Percentiles rank a stretch among this genome's conserved stretches.
These are phyloP conservation scores for Arremon brunneinucha DNA, from an alignment of 2,797 vertebrate species.

Conservation along the genomic window DNA sequence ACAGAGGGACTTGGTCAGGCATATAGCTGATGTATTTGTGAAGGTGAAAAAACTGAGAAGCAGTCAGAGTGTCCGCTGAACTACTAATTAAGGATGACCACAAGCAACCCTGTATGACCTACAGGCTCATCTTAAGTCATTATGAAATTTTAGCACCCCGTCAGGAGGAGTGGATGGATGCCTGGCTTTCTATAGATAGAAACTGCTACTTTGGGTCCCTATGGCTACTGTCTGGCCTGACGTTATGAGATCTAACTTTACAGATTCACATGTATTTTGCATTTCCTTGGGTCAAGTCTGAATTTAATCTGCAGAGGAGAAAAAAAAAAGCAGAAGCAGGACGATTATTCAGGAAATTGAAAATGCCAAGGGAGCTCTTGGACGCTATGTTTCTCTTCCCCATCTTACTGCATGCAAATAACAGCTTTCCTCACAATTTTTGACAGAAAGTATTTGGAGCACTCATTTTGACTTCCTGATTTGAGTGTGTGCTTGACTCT, in stretches of 20 bases:
- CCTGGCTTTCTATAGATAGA: neutral
- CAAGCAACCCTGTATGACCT: neutral
- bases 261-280: neutral
- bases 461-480: constrained; percentile 38
- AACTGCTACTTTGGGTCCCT: neutral
- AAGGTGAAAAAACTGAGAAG: neutral
- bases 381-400: neutral
- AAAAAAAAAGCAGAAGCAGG: neutral
- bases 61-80: neutral
- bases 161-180: neutral
- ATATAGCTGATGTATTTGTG: neutral
- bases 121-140: neutral
- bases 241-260: neutral
- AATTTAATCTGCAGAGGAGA: neutral
- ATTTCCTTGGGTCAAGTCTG: neutral
- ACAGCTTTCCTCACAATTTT: constrained; percentile 55
- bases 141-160: neutral
- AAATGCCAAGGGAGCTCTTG: constrained; percentile 18
- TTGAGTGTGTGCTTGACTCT: constrained; percentile 47
- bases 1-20: neutral
- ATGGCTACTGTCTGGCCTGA: neutral
- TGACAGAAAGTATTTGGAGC: neutral
- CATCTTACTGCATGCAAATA: constrained; percentile 52
- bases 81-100: neutral
- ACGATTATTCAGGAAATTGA: neutral